Evolutionary conservation across 2,113 vertebrate species (phyloP).

Genomic region (Sterrhoptilus dennistouni): DNA sequence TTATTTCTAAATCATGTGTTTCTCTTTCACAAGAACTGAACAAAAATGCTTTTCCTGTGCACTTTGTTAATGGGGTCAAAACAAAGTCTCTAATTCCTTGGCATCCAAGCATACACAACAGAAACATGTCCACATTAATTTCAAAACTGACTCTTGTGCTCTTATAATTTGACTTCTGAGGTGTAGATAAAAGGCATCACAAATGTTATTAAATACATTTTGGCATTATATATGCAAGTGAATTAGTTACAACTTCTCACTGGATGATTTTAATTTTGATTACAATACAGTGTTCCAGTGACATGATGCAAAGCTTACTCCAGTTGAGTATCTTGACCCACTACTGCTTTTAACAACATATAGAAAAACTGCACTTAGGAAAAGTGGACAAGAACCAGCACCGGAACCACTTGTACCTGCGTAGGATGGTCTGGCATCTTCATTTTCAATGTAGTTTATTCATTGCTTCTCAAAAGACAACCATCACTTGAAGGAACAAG

Average conservation of each 20-base stretch:
- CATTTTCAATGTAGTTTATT: background rate
- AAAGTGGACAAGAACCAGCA: background rate
- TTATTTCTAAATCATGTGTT: background rate
- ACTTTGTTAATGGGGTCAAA: background rate
- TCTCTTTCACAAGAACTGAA: background rate
- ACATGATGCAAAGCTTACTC: background rate
- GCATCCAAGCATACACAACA: background rate
- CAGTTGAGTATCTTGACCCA: background rate
- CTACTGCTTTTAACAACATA: background rate
- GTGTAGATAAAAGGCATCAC: background rate
- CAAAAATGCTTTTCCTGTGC: background rate
- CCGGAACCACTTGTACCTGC: background rate
- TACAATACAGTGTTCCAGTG: accelerated
- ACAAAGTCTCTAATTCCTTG: background rate
- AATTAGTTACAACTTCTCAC: background rate
- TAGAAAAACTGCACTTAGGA: background rate
- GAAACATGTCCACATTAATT: background rate
- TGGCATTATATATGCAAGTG: background rate
- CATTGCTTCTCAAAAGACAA: background rate
- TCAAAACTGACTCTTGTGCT: background rate
- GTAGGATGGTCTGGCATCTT: background rate
- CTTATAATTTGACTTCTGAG: background rate
- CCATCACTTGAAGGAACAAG: background rate
- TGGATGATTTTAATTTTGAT: background rate
- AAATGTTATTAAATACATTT: background rate